Conservation (phyloP, 1,140 invertebrate species). For the Bradysia coprophila region DNA sequence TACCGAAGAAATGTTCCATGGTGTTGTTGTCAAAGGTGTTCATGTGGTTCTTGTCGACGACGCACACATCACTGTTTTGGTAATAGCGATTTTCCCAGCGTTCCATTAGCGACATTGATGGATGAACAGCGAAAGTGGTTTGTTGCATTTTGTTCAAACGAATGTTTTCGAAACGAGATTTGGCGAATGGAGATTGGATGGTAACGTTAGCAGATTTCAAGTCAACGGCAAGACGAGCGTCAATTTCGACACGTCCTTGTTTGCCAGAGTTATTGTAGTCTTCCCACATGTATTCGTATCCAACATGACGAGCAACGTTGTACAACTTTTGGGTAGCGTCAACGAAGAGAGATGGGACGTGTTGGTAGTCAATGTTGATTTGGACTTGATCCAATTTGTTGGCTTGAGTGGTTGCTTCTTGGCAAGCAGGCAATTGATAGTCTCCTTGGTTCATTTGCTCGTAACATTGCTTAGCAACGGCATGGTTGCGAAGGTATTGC, state of each 20-base stretch:
- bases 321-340: constrained; percentile 19
- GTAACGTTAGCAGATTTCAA: constrained; percentile 23
- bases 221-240: constrained; percentile 22
- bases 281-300: constrained; percentile 18
- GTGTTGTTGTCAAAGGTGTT: constrained; percentile 39
- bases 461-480: constrained; percentile 25
- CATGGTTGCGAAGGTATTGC: constrained; percentile 24
- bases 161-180: constrained; percentile 23
- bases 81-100: not conserved
- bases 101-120: constrained; percentile 11
- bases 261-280: constrained; percentile 16
- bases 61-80: constrained; percentile 23
- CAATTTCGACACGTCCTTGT: constrained; percentile 27
- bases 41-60: constrained; percentile 29
- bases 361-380: constrained; percentile 26
- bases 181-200: constrained; percentile 22
- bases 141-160: constrained; percentile 10
- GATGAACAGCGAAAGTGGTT: constrained; percentile 17
- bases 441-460: constrained; percentile 30
- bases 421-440: constrained; percentile 30
- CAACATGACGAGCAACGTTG: constrained; percentile 14
- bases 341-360: constrained; percentile 15
- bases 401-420: constrained; percentile 26
- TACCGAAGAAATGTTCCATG: constrained; percentile 29
- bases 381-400: constrained; percentile 28